Base-by-base conservation (phyloP, 2,113 vertebrate genomes). In the Ahaetulla prasina region DNA sequence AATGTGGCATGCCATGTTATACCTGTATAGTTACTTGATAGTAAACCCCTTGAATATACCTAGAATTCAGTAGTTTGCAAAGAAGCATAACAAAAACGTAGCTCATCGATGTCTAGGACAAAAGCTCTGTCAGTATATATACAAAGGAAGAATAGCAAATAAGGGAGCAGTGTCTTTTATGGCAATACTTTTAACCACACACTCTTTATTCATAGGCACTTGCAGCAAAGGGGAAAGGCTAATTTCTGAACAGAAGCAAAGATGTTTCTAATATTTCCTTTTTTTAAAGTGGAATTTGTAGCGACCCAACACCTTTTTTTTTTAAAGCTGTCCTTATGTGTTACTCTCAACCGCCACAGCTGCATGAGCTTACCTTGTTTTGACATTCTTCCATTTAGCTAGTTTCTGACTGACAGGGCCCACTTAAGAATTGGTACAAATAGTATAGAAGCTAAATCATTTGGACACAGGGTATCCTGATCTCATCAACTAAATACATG, bases 361-460 rank as follows among this genome's bases (percentile, higher is more conserved):
- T 85, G 6, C 35, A 57, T 60, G 90, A 96, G 92, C 68, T 55
- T 93, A 88, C 92, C 23, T 92, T 94, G 12, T 95, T 97, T 94
- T 96, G 95, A 96, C 94, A 93, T 52, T 16, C 39, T 93, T 91
- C 45, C 52, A 0, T 95, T 95, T 87, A 94, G 84, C 22, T 95
- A 23, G 27, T 60, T 94, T 95, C 54, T 94, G 90, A 97, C 27
- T 95, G 94, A 94, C 93, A 95, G 87, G 53, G 88, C 25, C 49
- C 80, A 94, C 94, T 84, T 92, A 88, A 47, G 94, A 95, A 95
- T 94, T 12, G 8, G 86, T 93, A 93, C 57, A 94, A 95, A 96
- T 95, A 53, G 90, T 88, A 54, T 94, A 89, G 96, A 96, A 96
- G 97, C 90, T 88, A 93, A 95, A 92, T 90, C 85, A 94, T 95